Evolutionary conservation across 2,797 vertebrate species (phyloP), one percentile per base, ranked within the genome.

Genomic region (Capromys pilorides): DNA sequence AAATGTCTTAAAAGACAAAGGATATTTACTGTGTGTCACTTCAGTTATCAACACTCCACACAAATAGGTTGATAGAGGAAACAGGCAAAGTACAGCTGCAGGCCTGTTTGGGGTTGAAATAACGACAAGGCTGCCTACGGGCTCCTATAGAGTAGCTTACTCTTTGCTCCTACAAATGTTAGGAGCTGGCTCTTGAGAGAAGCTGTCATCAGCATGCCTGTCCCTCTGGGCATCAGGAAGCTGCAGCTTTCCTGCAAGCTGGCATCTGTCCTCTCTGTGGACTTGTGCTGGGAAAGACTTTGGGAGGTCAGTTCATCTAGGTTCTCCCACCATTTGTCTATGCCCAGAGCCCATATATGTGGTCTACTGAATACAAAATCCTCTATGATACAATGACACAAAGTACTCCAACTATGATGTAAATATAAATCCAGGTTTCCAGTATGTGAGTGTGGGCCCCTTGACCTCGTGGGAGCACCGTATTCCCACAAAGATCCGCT

Each of bases 1-100:
- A 91, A 79, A 57, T 54, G 86, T 69, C 90, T 85, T 81, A 73
- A 41, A 92, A 96, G 85, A 96, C 93, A 96, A 90, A 96, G 90
- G 80, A 24, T 62, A 84, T 86, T 95, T 84, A 75, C 90, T 1
- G 28, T 41, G 57, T 93, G 95, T 96, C 96, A 85, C 62, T 92
- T 93, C 39, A 31, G 83, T 82, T 94, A 95, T 94, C 96, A 95
- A 95, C 90, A 84, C 95, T 92, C 90, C 51, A 59, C 88, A 66
- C 84, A 95, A 87, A 92, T 22, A 84, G 66, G 64, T 1, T 96
- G 95, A 96, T 90, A 93, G 93, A 95, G 96, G 93, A 97, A 97
- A 89, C 19, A 87, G 67, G 54, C 45, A 19, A 83, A 89, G 94
- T 64, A 66, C 39, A 31, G 93, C 66, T 33, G 75, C 39, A 54